Percentiles rank a stretch among this genome's conserved stretches.
Conservation (phyloP, 2,888 invertebrate genomes). For the Drosophila pegasa region DNA sequence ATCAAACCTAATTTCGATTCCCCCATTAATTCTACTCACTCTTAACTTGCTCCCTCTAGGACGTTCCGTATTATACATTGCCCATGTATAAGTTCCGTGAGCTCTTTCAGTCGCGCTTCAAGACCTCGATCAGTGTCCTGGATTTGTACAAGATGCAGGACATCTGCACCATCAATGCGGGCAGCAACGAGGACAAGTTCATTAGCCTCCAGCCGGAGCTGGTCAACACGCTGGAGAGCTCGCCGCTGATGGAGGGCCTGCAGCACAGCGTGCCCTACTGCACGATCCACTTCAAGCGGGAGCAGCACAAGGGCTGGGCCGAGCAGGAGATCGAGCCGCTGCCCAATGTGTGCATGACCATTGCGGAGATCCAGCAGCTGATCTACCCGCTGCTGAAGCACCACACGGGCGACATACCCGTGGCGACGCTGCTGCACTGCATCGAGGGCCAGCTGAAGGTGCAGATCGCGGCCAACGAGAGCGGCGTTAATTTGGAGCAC, state of each 20-base stretch:
- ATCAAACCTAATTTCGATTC: too few relatives aligned
- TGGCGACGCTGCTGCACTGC: constrained; percentile 84
- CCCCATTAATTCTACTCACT: neutral
- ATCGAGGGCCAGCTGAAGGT: constrained; percentile 82
- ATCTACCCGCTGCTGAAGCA: constrained; percentile 83
- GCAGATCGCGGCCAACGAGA: constrained; percentile 84
- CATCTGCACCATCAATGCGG: constrained; percentile 90
- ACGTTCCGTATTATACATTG: constrained; percentile 90
- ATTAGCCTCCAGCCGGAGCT: constrained; percentile 88
- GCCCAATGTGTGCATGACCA: constrained; percentile 86
- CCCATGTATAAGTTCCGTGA: constrained; percentile 93
- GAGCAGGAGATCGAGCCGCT: constrained; percentile 90
- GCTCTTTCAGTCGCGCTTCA: constrained; percentile 91
- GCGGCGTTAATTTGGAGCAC: constrained; percentile 95
- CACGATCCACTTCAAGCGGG: constrained; percentile 86
- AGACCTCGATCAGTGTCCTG: constrained; percentile 89
- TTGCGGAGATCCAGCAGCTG: constrained; percentile 83
- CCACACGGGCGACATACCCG: constrained; percentile 84
- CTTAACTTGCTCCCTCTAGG: constrained; percentile 84
- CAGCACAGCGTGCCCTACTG: constrained; percentile 88
- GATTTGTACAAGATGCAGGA: constrained; percentile 91
- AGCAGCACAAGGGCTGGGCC: constrained; percentile 90
- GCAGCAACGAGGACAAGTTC: constrained; percentile 89
- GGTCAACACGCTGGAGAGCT: constrained; percentile 86
- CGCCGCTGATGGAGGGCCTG: constrained; percentile 85